phyloP scores from a whole-genome alignment of 2,888 invertebrate species.

The Hirtodrosophila confusa region DNA sequence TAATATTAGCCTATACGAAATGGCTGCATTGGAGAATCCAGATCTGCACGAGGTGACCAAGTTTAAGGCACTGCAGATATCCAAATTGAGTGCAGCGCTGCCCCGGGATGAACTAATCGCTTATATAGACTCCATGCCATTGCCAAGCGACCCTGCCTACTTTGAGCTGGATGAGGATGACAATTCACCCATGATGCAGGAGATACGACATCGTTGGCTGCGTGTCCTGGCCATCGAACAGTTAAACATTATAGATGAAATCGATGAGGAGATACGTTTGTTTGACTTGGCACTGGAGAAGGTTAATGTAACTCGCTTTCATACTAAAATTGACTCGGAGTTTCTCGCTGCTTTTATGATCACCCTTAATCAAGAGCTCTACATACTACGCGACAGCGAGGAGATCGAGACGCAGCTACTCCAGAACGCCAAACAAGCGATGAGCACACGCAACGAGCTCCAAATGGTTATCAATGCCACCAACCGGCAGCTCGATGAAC shows the following conservation, averaged over 20 bases:
- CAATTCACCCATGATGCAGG: slow-evolving; percentile 59
- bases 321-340: slow-evolving; percentile 86
- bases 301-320: slow-evolving; percentile 86
- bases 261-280: slow-evolving; percentile 86
- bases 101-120: slow-evolving; percentile 33
- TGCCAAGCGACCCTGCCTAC: slow-evolving; percentile 53
- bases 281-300: slow-evolving; percentile 88
- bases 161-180: slow-evolving; percentile 46
- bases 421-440: slow-evolving; percentile 86
- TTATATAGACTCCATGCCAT: slow-evolving; percentile 52
- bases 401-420: slow-evolving; percentile 88
- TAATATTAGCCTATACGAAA: slow-evolving; percentile 18
- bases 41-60: slow-evolving; percentile 57
- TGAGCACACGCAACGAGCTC: slow-evolving; percentile 85
- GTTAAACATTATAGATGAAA: slow-evolving; percentile 86
- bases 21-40: slow-evolving; percentile 10
- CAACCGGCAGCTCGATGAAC: slow-evolving; percentile 75
- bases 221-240: slow-evolving; percentile 87
- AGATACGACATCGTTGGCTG: slow-evolving; percentile 70
- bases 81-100: slow-evolving; percentile 44
- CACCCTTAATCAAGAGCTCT: slow-evolving; percentile 89
- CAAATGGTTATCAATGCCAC: slow-evolving; percentile 73
- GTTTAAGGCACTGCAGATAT: slow-evolving; percentile 58
- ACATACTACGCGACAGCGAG: slow-evolving; percentile 90
- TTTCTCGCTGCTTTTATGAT: slow-evolving; percentile 88